Evolutionary conservation across 1,140 invertebrate species (phyloP).

Genomic region (Aphaenogaster ashmeadi): DNA sequence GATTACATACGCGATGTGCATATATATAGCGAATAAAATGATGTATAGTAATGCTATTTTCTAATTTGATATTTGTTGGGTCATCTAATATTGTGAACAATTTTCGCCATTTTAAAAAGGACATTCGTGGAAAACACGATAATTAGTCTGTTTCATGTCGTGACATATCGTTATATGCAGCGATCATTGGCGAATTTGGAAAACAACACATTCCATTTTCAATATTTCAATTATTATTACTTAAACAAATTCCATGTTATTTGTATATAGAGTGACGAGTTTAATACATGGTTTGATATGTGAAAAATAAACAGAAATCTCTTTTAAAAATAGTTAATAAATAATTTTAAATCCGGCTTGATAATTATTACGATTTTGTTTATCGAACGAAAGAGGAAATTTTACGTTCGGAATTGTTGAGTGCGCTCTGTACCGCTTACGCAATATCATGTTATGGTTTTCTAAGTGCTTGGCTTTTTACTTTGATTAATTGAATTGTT

Average conservation of each 20-base stretch:
- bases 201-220: not conserved
- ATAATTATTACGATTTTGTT: constrained; percentile 6
- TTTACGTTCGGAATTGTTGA: not conserved
- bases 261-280: not conserved
- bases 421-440: not conserved
- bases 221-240: not conserved
- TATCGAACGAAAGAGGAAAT: not conserved
- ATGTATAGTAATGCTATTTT: not conserved
- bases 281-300: not conserved
- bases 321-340: not conserved
- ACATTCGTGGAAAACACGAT: not conserved
- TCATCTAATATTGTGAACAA: not conserved
- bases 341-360: not conserved
- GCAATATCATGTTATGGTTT: constrained; percentile 28
- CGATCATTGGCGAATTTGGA: not conserved
- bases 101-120: not conserved
- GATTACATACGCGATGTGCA: not conserved
- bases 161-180: not conserved
- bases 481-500: constrained; percentile 27
- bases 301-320: not conserved
- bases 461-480: constrained; percentile 21
- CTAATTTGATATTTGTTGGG: not conserved
- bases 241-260: not conserved
- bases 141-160: not conserved
- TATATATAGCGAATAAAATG: not conserved